Evolutionary conservation across 2,113 vertebrate genomes (phyloP).

Genomic region (Urocitellus parryii): DNA sequence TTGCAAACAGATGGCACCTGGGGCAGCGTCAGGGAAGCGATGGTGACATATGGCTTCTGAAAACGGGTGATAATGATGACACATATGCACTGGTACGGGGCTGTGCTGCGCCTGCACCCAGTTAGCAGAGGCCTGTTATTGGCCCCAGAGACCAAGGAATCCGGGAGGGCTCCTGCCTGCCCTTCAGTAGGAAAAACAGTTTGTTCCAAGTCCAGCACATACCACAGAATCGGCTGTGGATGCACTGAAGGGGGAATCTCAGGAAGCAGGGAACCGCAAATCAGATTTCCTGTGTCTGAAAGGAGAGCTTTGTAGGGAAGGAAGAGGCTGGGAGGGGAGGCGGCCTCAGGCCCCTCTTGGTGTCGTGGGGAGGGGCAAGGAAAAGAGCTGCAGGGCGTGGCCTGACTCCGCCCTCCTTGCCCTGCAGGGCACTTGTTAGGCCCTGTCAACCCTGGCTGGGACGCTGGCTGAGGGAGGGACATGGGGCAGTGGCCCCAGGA

Average conservation of each 20-base stretch:
- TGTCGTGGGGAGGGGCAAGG: not conserved
- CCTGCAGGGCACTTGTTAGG: not conserved
- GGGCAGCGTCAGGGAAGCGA: not conserved
- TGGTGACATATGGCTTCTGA: not conserved
- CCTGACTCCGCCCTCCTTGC: too few relatives aligned
- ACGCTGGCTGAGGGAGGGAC: too few relatives aligned
- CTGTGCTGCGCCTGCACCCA: not conserved
- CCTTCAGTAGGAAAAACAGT: not conserved
- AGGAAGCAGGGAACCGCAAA: not conserved
- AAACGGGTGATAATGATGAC: not conserved
- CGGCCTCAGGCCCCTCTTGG: not conserved
- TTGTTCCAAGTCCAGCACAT: not conserved
- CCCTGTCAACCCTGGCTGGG: not conserved
- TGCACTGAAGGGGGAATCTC: not conserved
- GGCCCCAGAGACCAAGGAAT: not conserved
- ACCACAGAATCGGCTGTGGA: not conserved
- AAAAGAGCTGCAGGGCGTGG: not conserved
- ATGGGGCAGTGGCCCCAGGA: not conserved
- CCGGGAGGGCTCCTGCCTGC: not conserved
- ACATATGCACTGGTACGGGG: not conserved
- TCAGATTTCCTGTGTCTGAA: not conserved
- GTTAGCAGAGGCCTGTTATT: not conserved
- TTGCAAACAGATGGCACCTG: not conserved
- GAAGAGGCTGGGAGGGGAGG: not conserved
- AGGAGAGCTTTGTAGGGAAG: not conserved